phyloP scores from a whole-genome alignment of 2,888 invertebrate genomes.

The Callinectes sapidus region DNA sequence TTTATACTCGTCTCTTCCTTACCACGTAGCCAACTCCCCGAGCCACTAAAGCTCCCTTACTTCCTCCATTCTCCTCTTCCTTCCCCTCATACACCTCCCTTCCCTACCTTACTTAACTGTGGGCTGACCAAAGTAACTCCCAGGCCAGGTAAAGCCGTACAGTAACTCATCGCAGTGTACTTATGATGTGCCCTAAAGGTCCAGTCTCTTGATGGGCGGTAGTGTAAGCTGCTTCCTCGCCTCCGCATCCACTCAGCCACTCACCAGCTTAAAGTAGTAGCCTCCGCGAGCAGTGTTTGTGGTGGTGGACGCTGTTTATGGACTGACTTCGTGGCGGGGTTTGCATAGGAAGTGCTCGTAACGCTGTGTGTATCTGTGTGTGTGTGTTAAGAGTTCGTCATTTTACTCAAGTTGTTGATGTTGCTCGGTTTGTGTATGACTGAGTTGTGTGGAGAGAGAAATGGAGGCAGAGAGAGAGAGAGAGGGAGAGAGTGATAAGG shows the following conservation, averaged over 20 bases:
- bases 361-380: background rate
- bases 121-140: background rate
- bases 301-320: background rate
- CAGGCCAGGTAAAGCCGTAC: background rate
- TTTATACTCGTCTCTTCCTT: too few relatives aligned
- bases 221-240: constrained; percentile 3
- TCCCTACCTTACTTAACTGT: background rate
- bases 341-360: constrained; percentile 13
- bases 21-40: too few relatives aligned
- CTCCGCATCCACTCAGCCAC: background rate
- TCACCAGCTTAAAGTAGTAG: constrained; percentile 14
- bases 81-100: background rate
- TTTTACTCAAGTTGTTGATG: background rate
- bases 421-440: background rate
- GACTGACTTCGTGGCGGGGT: background rate
- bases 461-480: too few relatives aligned
- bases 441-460: background rate
- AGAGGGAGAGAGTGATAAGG: background rate
- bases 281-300: constrained; percentile 7
- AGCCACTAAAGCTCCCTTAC: background rate
- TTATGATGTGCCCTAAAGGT: background rate
- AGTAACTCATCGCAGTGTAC: too few relatives aligned
- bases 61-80: background rate
- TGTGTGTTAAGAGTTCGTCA: constrained; percentile 16
- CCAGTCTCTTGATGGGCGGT: background rate